Evolutionary conservation across 2,888 invertebrate species (phyloP).

Genomic region (Tachina lurida): DNA sequence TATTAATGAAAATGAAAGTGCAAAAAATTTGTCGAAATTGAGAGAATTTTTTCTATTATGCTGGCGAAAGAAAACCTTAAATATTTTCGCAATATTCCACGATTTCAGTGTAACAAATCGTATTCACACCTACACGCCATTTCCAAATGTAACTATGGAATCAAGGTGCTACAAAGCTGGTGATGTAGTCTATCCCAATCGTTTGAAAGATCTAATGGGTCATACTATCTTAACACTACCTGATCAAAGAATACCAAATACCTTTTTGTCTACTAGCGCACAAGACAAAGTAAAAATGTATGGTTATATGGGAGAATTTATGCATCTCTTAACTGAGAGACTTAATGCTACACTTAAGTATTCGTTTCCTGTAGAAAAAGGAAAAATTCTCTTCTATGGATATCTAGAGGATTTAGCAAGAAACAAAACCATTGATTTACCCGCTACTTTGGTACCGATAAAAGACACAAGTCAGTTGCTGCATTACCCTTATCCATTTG

Average conservation of each 20-base stretch:
- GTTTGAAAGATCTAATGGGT: conserved; percentile 36
- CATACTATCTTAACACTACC: conserved; percentile 36
- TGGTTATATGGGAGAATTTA: conserved; percentile 56
- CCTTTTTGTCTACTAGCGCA: conserved; percentile 7
- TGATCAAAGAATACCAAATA: conserved; percentile 60
- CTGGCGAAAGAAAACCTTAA: background rate
- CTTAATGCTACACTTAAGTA: conserved; percentile 38
- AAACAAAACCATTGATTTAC: conserved; percentile 43
- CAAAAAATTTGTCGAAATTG: background rate
- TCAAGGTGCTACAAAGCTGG: background rate
- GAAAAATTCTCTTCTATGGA: conserved; percentile 31
- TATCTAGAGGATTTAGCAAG: conserved; percentile 28
- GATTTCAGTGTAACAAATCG: conserved; percentile 14
- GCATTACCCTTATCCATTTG: conserved; percentile 43
- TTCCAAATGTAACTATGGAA: conserved; percentile 29
- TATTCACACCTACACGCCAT: conserved; percentile 21
- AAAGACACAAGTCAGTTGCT: background rate
- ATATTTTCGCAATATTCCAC: background rate
- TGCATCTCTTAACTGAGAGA: conserved; percentile 36
- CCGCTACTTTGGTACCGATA: background rate
- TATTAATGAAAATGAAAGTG: conserved; percentile 20
- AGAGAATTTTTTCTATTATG: conserved; percentile 4
- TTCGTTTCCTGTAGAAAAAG: conserved; percentile 43
- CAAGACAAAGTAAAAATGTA: conserved; percentile 25
- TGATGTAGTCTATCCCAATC: conserved; percentile 25